Evolutionary conservation across 2,797 vertebrate genomes (phyloP).

Genomic region (Orestias chungarensis): DNA sequence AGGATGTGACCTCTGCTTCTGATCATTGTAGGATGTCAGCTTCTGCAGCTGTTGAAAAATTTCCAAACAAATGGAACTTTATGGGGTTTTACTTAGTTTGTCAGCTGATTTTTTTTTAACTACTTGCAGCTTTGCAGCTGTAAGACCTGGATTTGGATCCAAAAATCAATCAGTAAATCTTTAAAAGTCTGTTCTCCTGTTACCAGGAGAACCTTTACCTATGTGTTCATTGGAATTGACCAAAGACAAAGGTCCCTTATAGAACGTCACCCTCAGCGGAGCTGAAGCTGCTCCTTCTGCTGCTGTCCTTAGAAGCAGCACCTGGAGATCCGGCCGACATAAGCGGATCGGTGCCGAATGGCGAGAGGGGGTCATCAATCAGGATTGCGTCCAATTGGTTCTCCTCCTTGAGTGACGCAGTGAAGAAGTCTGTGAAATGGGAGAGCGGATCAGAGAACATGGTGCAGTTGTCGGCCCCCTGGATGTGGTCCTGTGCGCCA

Average conservation of each 20-base stretch:
- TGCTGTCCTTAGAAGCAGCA: slow-evolving; percentile 89
- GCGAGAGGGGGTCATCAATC: slow-evolving; percentile 89
- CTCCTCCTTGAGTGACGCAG: slow-evolving; percentile 92
- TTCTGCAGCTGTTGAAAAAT: not conserved
- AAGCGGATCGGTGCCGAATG: slow-evolving; percentile 90
- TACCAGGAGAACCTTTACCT: slow-evolving; percentile 19
- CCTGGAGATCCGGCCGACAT: slow-evolving; percentile 89
- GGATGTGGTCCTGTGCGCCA: slow-evolving; percentile 73
- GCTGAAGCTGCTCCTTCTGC: slow-evolving; percentile 93
- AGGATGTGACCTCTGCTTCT: slow-evolving; percentile 15
- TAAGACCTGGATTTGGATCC: slow-evolving; percentile 10
- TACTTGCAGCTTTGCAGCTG: slow-evolving; percentile 19
- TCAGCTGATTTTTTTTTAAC: slow-evolving; percentile 46
- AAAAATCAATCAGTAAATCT: slow-evolving; percentile 16
- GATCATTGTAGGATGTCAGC: slow-evolving; percentile 15
- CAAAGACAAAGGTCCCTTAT: slow-evolving; percentile 64
- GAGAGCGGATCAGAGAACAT: slow-evolving; percentile 96
- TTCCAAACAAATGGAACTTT: slow-evolving; percentile 44
- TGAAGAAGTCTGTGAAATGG: slow-evolving; percentile 98
- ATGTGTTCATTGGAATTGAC: slow-evolving; percentile 17
- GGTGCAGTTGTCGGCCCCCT: slow-evolving; percentile 78
- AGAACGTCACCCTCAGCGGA: slow-evolving; percentile 88
- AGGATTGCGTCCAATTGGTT: slow-evolving; percentile 89
- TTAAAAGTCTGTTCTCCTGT: slow-evolving; percentile 37
- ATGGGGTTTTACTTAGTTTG: slow-evolving; percentile 24